Base-by-base conservation (phyloP, 2,888 invertebrate genomes). In the Nymphalis urticae region DNA sequence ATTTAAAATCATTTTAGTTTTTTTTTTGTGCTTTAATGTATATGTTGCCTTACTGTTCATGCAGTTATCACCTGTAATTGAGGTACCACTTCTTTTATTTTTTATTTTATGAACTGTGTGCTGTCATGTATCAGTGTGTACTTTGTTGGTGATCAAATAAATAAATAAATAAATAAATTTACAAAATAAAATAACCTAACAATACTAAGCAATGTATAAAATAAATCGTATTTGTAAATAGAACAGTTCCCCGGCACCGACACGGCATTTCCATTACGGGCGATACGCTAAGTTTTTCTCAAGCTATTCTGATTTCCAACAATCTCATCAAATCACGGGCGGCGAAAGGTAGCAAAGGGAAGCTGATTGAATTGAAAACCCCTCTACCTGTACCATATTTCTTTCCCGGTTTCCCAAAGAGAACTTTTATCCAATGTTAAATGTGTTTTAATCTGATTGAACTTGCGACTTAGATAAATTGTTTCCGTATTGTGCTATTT, bases 401-500 rank as follows among this genome's bases (percentile, higher is more conserved):
- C 89, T 91, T 90, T 82, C 80, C 84, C 87, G 84, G 82, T 87
- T 81, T 87, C 88, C 87, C 85, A 86, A 89, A 92, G 88, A 86
- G 87, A 90, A 90, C 86, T 89, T 88, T 86, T 88, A 88, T 87
- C 85, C 83, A 85, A 87, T 86, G 88, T 89, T 91, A 88, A 91
- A 90, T 88, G 88, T 89, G 88, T 88, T 92, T 88, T 91, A 91
- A 92, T 92, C 91, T 89, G 90, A 92, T 92, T 88, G 87, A 87
- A 89, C 80, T 86, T 82, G 77, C 85, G 88, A 89, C 88, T 87
- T 83, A 85, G 86, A 88, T 89, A 87, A 86, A 90, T 89, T 83
- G 84, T 74, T 77, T 71, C 16, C 48, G 62, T 66, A 62, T 72
- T 65, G 70, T 66, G 60, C 61, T 61, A 42, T 62, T 67, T 58